These are phyloP conservation scores for Nicator chloris DNA, from an alignment of 2,113 vertebrate genomes.

Conservation along the genomic window DNA sequence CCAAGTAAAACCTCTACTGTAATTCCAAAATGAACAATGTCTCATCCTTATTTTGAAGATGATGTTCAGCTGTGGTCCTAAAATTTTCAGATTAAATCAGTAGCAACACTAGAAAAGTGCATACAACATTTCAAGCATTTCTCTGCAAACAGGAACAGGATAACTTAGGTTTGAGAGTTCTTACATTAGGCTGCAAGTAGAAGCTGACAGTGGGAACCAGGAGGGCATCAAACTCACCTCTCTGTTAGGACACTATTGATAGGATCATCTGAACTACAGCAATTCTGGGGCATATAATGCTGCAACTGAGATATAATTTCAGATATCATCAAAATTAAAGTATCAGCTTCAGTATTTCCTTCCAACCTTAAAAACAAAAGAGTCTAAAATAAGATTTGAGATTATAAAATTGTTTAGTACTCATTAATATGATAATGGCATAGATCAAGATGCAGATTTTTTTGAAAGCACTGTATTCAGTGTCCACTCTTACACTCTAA, in stretches of 20 bases:
- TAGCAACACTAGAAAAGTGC: background rate
- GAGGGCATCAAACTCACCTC: slow-evolving; percentile 45
- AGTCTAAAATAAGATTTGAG: background rate
- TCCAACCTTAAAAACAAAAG: slow-evolving; percentile 43
- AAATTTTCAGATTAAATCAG: background rate
- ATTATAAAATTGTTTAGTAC: background rate
- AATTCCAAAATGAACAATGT: background rate
- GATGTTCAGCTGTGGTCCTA: background rate
- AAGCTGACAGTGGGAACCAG: background rate
- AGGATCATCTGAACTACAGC: background rate
- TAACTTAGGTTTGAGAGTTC: background rate
- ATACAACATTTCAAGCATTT: background rate
- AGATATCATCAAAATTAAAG: background rate
- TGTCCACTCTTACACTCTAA: background rate
- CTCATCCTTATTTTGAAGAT: background rate
- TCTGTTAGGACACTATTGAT: background rate
- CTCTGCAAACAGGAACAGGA: background rate
- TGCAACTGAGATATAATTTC: slow-evolving; percentile 34
- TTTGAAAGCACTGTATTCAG: background rate
- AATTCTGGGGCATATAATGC: background rate
- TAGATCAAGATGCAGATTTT: background rate
- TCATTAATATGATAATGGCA: background rate
- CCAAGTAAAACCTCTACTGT: background rate
- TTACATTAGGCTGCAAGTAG: background rate
- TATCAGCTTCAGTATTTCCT: background rate